Evolutionary conservation across 2,797 vertebrate species (phyloP), one percentile per base, ranked within the genome.

Genomic region (Myiothlypis coronata): DNA sequence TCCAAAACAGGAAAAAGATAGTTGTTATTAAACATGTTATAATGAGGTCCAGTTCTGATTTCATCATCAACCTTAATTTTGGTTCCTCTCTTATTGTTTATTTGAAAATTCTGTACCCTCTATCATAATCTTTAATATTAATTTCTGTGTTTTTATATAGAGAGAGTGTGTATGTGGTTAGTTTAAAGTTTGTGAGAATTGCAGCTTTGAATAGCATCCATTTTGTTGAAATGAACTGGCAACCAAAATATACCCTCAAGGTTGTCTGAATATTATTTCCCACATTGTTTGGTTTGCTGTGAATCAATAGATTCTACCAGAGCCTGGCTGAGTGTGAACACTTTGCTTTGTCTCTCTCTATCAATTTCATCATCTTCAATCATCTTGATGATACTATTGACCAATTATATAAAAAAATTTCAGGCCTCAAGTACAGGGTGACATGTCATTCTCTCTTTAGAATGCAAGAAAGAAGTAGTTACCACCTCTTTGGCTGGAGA

Each of bases 251-350:
- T 39, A 69, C n/a, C 27, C 1, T 2, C 55, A 81, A 91, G 35
- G 47, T 55, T 91, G 59, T 75, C 69, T 72, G 59, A 87, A 52
- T 75, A 78, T 72, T 84, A 50, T 91, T 90, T 90, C 32, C 50
- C 3, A 0, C 35, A 53, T 70, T 64, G 71, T 67, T 96, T 83
- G 53, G 3, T 72, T 85, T 89, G 24, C 57, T 55, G 44, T 72
- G 65, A 87, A 92, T 95, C 83, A 77, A 79, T 90, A 87, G 49
- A 57, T 68, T 89, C 75, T 87, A 32, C 41, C 71, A 81, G 57
- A 89, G 35, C 34, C 55, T 4, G 20, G n/a, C 59, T 86, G 65
- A 78, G 55, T 1, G 10, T 53, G 47, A 65, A 13, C 70, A 52
- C 34, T 61, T 60, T 0, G 2, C 39, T 91, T 91, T 91, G 37